Percentiles rank a stretch among this genome's conserved stretches.
Evolutionary conservation across 2,113 vertebrate genomes (phyloP).

Genomic region (Ictalurus punctatus): DNA sequence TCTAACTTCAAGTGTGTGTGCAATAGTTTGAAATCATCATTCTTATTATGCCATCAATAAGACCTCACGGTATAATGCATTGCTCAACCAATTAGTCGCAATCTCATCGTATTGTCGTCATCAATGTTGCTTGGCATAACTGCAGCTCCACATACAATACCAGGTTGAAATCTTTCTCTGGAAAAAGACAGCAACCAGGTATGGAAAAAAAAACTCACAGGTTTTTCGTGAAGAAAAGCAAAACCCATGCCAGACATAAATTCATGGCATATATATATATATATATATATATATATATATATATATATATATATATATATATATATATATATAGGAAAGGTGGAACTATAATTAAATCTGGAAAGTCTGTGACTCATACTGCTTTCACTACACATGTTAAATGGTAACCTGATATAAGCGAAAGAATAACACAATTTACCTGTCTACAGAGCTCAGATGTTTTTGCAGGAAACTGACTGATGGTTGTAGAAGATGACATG

Average conservation of each 20-base stretch:
- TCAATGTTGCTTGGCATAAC: slow-evolving; percentile 19
- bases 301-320: no score
- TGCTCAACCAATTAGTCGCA: not conserved
- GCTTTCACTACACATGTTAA: not conserved
- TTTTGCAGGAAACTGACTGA: slow-evolving; percentile 49
- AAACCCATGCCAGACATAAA: not conserved
- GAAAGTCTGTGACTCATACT: slow-evolving; percentile 1
- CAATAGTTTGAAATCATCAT: not conserved
- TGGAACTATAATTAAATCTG: not conserved
- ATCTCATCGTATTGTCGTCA: slow-evolving; percentile 5
- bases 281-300: no score
- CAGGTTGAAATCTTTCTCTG: not conserved
- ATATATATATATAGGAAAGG: not conserved
- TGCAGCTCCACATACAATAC: not conserved
- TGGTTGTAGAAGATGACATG: slow-evolving; percentile 49
- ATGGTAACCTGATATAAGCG: not conserved
- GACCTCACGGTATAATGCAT: not conserved
- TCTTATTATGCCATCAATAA: not conserved
- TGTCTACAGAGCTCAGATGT: slow-evolving; percentile 56
- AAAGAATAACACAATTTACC: slow-evolving; percentile 36
- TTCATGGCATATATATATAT: not conserved
- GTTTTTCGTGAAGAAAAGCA: not conserved
- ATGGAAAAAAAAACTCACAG: not conserved
- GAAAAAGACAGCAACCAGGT: not conserved
- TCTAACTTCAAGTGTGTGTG: not conserved